Base-by-base conservation (phyloP, 2,113 vertebrate species). In the Sterna hirundo region DNA sequence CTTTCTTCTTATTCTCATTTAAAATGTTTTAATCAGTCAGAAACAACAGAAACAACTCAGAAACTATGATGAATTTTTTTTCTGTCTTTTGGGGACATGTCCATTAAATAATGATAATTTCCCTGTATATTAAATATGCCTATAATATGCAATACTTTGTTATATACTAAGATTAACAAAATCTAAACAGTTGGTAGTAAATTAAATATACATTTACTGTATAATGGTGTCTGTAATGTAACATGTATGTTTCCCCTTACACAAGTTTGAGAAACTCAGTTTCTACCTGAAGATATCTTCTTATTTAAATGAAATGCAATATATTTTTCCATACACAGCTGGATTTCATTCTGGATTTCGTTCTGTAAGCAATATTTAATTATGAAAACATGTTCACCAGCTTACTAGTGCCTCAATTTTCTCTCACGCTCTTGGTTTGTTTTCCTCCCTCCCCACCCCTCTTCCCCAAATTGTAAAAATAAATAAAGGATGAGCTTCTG, bases 401-500 rank as follows among this genome's bases (percentile, higher is more conserved):
- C 32, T 86, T 79, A 72, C 55, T 83, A 40, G 40, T 52, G 21
- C 82, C 80, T 93, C 36, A 78, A 12, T 91, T 95, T 95, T 83
- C 54, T 93, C 54, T 83, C 0, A 0, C 15, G 1, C 0, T 71
- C 49, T 90, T 83, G 27, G 54, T 71, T 83, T 91, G 34, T 62
- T 91, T 75, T 94, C 72, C n/a, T 88, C 38, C 40, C 38, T 60
- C 42, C 74, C 27, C 40, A 23, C 13, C 15, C 54, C 81, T 58
- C 52, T 66, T 54, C 38, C 26, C 25, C 19, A 86, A 2, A 88
- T 46, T 83, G 70, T 90, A 76, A 85, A 95, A 95, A 90, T 94
- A 94, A 95, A 96, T 90, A 83, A 95, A 96, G 85, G 88, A 95
- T 97, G 96, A 96, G 93, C 94, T 96, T 96, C 80, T 96, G 68